Evolutionary conservation across 2,888 invertebrate species (phyloP).

Genomic region (Mayetiola destructor): DNA sequence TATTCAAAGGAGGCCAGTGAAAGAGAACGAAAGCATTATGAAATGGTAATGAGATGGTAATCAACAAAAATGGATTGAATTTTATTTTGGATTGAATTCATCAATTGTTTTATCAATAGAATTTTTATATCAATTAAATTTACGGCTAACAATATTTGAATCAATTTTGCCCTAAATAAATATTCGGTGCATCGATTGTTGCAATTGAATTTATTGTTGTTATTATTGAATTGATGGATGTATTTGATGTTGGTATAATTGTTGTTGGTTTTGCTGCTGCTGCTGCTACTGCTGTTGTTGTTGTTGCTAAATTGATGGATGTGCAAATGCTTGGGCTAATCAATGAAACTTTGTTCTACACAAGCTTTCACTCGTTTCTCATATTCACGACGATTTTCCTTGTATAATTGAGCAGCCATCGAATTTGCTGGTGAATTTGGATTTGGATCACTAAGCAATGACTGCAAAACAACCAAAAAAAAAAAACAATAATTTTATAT

Average conservation of each 20-base stretch:
- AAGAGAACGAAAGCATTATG: too few species aligned
- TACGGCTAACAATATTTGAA: background rate
- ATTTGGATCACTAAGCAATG: slow-evolving; percentile 97
- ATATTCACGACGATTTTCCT: slow-evolving; percentile 97
- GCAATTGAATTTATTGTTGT: background rate
- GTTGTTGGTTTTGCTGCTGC: too few species aligned
- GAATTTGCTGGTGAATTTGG: slow-evolving; percentile 99
- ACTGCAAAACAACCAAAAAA: slow-evolving; percentile 50
- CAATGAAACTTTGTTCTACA: slow-evolving; percentile 98
- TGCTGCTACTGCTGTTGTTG: background rate
- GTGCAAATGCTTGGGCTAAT: slow-evolving; percentile 42
- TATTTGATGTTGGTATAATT: background rate
- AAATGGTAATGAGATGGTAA: too few species aligned
- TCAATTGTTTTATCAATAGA: slow-evolving; percentile 8
- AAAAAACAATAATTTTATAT: background rate
- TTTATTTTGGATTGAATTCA: slow-evolving; percentile 5
- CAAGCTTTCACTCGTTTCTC: slow-evolving; percentile 98
- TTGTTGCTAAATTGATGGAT: background rate
- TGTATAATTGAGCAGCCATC: slow-evolving; percentile 97
- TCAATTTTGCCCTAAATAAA: too few species aligned
- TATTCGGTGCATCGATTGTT: background rate
- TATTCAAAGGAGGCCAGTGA: too few species aligned
- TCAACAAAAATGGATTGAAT: too few species aligned
- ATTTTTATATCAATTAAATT: slow-evolving; percentile 10
- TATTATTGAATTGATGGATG: slow-evolving; percentile 1